Base-by-base conservation (phyloP, 2,888 invertebrate species). In the Junonia oenone region DNA sequence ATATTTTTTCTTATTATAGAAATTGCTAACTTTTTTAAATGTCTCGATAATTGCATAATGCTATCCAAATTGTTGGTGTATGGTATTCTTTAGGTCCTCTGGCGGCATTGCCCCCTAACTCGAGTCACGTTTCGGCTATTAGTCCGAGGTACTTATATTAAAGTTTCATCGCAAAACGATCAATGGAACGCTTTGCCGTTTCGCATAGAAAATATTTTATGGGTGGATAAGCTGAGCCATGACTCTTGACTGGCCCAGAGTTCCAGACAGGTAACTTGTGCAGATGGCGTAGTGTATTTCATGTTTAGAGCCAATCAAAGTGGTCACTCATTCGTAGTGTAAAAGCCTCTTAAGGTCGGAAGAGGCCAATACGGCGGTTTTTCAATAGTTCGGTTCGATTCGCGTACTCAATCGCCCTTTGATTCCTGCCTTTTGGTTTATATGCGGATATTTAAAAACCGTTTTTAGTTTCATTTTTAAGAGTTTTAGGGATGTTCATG, bases 121-220 rank as follows among this genome's bases (percentile, higher is more conserved):
- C 62, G 69, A 81, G 83, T 84, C 88, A 88, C 88, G 88, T 83
- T 79, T 73, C 60, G 68, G 80, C 86, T 85, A 87, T 88, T 85
- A 87, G 81, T 82, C 79, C 77, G 64, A 66, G 67, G 78, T 83
- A 83, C 86, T 87, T 84, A 37, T 78, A 82, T 74, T 81, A 78
- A 86, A 86, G 82, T 86, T 88, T 84, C 82, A 82, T 79, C 81
- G 79, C 73, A 68, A 78, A 82, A 75, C 83, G 82, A 84, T 85
- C 83, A 81, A 80, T 81, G 81, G 72, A 80, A 78, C 74, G 75
- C 71, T 75, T 72, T 72, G 66, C 70, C 71, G 75, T 72, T 76
- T 66, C 64, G 70, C 75, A 71, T 72, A 66, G 74, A 79, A 84
- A 82, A 83, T 81, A 81, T 78, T 79, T 81, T 78, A 83, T 75